Conservation (phyloP, 2,888 invertebrate genomes). For the Agrotis puta region DNA sequence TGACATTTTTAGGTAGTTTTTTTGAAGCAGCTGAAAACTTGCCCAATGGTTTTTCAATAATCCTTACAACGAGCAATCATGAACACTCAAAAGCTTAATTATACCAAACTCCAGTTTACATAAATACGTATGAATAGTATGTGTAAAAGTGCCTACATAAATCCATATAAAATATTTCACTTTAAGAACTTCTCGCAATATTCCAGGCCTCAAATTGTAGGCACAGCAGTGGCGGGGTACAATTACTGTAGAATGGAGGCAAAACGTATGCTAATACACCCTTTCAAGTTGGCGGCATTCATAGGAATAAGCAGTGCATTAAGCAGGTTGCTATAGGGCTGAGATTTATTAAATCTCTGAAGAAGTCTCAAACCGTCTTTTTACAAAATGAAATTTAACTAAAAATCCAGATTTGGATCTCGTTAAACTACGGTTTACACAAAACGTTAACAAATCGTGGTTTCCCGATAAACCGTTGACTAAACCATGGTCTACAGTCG, state of each 20-base stretch:
- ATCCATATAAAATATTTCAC: constrained; percentile 2
- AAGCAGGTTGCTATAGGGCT: constrained; percentile 43
- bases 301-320: constrained; percentile 57
- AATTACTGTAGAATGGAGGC: constrained; percentile 49
- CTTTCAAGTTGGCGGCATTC: constrained; percentile 62
- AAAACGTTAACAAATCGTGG: no score
- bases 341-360: constrained; percentile 19
- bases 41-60: no score
- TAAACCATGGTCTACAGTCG: no score
- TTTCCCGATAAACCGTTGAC: no score
- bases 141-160: neutral
- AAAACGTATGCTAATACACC: constrained; percentile 63
- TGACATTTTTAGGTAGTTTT: no score
- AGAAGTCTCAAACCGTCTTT: no score
- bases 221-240: constrained; percentile 24
- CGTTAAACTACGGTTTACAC: no score
- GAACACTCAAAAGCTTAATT: no score
- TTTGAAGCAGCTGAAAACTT: no score
- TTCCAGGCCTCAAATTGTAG: constrained; percentile 39
- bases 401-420: no score
- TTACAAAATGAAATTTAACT: no score
- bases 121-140: neutral
- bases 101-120: neutral
- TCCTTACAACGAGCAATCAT: no score
- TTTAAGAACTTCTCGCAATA: constrained; percentile 31